These are phyloP conservation scores for Bombyx huttoni DNA, from an alignment of 2,888 invertebrate genomes.

Conservation along the genomic window DNA sequence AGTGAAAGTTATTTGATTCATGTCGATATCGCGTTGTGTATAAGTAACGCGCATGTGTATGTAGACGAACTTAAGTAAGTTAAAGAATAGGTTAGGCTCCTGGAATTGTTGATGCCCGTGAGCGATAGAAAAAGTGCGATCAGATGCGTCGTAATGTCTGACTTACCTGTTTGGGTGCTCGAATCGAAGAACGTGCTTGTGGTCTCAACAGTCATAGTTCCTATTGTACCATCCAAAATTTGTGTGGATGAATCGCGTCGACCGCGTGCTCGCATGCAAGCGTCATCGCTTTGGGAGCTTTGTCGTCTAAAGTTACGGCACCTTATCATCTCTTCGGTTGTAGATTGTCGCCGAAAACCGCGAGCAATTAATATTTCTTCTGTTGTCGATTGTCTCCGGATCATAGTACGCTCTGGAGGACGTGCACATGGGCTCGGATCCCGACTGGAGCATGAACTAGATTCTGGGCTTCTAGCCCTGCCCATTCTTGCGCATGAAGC, in stretches of 20 bases:
- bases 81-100: too few species aligned
- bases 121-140: too few species aligned
- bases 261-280: conserved; percentile 77
- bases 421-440: conserved; percentile 86
- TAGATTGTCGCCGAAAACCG: conserved; percentile 90
- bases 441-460: conserved; percentile 83
- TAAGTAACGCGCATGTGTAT: too few species aligned
- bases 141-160: too few species aligned
- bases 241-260: conserved; percentile 89
- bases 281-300: conserved; percentile 91
- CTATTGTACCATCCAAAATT: conserved; percentile 91
- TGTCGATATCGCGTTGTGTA: too few species aligned
- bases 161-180: conserved; percentile 93
- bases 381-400: conserved; percentile 89
- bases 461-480: conserved; percentile 76
- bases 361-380: conserved; percentile 92
- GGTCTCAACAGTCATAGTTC: conserved; percentile 93
- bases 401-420: conserved; percentile 79
- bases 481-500: conserved; percentile 80
- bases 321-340: conserved; percentile 93
- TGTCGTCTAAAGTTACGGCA: conserved; percentile 92
- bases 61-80: too few species aligned
- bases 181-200: conserved; percentile 94
- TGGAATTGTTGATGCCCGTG: too few species aligned
- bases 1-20: too few species aligned